Evolutionary conservation across 2,797 vertebrate genomes (phyloP), one percentile per base, ranked within the genome.

Genomic region (Sebastes reedi): DNA sequence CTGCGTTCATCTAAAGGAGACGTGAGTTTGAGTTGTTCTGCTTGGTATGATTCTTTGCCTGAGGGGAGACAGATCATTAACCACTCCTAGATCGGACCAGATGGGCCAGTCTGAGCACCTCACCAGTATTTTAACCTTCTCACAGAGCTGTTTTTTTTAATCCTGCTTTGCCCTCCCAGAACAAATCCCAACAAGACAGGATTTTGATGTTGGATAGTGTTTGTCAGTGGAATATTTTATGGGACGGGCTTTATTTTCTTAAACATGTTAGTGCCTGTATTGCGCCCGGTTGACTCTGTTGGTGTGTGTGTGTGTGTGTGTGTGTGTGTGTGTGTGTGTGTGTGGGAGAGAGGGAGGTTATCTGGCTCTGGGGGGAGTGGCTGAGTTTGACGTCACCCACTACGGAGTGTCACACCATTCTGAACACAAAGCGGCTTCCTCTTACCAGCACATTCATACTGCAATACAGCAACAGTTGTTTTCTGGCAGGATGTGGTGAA

Each of bases 341-440:
- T 3, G 52, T 0, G 42, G 1, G n/a, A 59, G 67, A 4, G 59
- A 20, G 52, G 4, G 13, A 20, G 84, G 77, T 58, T 78, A 73
- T 82, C 87, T 81, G 67, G 42, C 81, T 80, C n/a, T 18, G 80
- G 82, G 42, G 88, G 93, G 94, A 88, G 94, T 95, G 94, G 86
- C 73, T 69, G 12, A 50, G 81, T 77, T 87, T 92, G 91, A 94
- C 94, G 93, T 96, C 94, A 94, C 69, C 14, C 62, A 46, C 90
- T 91, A 94, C 88, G 84, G 74, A 89, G 91, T 88, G 93, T 96
- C 94, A 94, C 91, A 94, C 93, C 93, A 95, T 92, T 88, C 83
- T 83, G 69, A 78, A 79, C 86, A 88, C 79, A 90, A 77, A 90
- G 91, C 81, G 66, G 85, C 91, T 95, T 93, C 94, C 91, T 92